Conservation (phyloP, 2,797 vertebrate species). For the Limnodromus scolopaceus region DNA sequence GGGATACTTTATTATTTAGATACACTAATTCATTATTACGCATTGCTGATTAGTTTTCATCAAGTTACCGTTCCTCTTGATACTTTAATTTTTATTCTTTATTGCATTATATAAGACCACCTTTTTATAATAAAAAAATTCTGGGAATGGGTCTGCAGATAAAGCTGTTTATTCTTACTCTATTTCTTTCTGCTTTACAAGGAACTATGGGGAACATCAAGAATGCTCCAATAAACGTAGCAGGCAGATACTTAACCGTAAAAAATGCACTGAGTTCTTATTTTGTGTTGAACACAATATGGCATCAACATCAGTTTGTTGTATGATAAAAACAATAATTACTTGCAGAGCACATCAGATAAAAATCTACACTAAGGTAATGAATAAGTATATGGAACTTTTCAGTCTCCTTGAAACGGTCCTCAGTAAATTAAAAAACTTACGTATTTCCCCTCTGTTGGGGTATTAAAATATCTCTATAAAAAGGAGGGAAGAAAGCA, state of each 20-base stretch:
- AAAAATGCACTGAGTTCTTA: background rate
- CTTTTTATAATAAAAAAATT: background rate
- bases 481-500: fast-evolving
- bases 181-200: background rate
- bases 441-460: background rate
- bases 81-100: background rate
- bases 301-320: background rate
- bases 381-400: background rate
- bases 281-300: background rate
- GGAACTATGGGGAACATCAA: background rate
- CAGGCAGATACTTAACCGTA: background rate
- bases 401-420: background rate
- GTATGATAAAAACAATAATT: background rate
- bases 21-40: background rate
- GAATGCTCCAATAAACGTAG: background rate
- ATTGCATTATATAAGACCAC: background rate
- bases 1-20: background rate
- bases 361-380: background rate
- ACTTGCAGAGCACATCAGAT: background rate
- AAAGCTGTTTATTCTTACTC: background rate
- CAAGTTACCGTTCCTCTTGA: background rate
- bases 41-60: background rate
- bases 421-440: background rate
- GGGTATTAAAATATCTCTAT: background rate
- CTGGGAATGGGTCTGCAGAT: background rate